Percentiles rank a stretch among this genome's conserved stretches.
Conservation (phyloP, 2,888 invertebrate species). For the Allygus modestus region DNA sequence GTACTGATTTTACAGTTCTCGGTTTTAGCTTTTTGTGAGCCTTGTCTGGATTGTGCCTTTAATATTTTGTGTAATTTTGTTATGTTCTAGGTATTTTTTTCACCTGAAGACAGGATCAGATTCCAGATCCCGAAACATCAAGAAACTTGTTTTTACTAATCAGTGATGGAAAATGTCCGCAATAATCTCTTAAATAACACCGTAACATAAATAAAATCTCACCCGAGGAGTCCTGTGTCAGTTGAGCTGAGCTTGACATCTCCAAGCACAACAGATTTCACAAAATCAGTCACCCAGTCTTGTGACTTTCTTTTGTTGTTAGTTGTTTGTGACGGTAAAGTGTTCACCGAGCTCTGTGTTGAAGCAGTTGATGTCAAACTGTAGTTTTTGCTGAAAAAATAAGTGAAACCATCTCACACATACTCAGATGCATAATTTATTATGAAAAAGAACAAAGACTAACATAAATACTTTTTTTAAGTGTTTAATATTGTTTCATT, state of each 20-base stretch:
- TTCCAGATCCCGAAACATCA: too few relatives aligned
- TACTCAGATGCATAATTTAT: too few relatives aligned
- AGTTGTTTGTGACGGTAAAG: not conserved
- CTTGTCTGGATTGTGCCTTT: too few relatives aligned
- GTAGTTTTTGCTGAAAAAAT: not conserved
- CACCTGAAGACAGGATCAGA: too few relatives aligned
- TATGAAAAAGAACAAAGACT: not conserved
- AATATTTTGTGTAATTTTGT: too few relatives aligned
- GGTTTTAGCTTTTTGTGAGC: too few relatives aligned
- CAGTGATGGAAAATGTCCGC: too few relatives aligned
- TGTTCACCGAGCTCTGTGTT: not conserved
- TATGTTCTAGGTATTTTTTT: too few relatives aligned
- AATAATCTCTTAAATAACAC: too few relatives aligned
- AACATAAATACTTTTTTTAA: not conserved
- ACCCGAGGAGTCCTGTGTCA: not conserved
- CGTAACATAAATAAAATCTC: not conserved
- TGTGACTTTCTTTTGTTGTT: not conserved
- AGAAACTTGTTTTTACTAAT: too few relatives aligned
- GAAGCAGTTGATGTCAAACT: not conserved
- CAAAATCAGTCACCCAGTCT: not conserved
- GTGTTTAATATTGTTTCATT: not conserved
- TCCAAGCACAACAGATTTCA: not conserved
- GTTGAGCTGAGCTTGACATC: not conserved
- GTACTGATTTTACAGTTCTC: too few relatives aligned
- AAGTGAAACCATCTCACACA: too few relatives aligned